A percentile compares a stretch with the other conserved stretches of the same genome.
Evolutionary conservation across 2,797 vertebrate genomes (phyloP).

Genomic region (Poeciliopsis infans): DNA sequence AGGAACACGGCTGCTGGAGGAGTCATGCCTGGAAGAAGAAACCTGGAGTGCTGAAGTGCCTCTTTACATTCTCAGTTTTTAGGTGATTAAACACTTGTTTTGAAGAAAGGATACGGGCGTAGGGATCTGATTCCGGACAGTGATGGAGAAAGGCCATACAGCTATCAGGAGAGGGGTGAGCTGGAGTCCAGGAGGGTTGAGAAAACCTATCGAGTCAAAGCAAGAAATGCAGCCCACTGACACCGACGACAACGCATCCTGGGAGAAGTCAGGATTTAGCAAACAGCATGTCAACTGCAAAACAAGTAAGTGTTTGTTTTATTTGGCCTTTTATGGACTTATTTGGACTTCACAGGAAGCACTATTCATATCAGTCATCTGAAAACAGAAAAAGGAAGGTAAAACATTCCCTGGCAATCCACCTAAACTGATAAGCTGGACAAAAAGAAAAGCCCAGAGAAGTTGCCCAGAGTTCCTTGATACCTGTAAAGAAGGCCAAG

Average conservation of each 20-base stretch:
- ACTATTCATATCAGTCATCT: not conserved
- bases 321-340: conserved; percentile 44
- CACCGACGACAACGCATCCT: conserved; percentile 67
- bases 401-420: not conserved
- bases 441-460: not conserved
- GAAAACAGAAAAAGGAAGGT: not conserved
- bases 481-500: not conserved
- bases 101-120: conserved; percentile 29
- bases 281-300: conserved; percentile 73
- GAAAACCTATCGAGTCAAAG: conserved; percentile 66
- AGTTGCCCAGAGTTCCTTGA: not conserved
- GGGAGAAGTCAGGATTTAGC: conserved; percentile 73
- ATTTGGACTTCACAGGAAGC: conserved; percentile 7
- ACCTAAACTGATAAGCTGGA: not conserved
- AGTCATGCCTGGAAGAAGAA: conserved; percentile 40
- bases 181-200: conserved; percentile 74
- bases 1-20: conserved; percentile 48
- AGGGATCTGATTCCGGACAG: conserved; percentile 23
- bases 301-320: conserved; percentile 82
- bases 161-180: conserved; percentile 77
- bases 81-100: conserved; percentile 34
- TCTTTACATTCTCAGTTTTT: conserved; percentile 15
- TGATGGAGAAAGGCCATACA: conserved; percentile 73
- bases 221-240: conserved; percentile 51
- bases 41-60: conserved; percentile 51